These are phyloP conservation scores for Acanthurus lineatus DNA, from an alignment of 2,797 vertebrate genomes.

Conservation along the genomic window DNA sequence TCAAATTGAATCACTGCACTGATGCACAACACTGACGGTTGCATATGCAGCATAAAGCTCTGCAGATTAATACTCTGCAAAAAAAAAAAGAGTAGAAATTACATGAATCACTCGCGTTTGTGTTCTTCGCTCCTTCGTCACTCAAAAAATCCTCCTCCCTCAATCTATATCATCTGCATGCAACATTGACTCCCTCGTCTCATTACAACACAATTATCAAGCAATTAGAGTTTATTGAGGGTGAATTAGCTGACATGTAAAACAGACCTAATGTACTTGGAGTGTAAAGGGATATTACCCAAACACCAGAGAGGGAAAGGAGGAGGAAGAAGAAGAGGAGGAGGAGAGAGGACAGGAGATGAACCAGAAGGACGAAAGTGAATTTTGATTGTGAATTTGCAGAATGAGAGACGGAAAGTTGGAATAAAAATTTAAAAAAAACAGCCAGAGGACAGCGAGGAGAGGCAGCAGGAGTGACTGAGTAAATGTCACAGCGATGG, in stretches of 20 bases:
- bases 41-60: not conserved
- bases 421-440: not conserved
- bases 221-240: conserved; percentile 84
- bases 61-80: not conserved
- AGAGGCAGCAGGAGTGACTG: not conserved
- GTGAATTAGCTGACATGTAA: conserved; percentile 82
- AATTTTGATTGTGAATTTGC: conserved; percentile 34
- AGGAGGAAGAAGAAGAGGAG: conserved; percentile 1
- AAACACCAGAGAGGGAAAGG: conserved; percentile 24
- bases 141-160: conserved; percentile 30
- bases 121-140: conserved; percentile 23
- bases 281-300: conserved; percentile 59
- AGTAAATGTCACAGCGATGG: conserved; percentile 41
- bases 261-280: conserved; percentile 75
- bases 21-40: not conserved
- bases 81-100: not conserved
- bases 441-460: conserved; percentile 23
- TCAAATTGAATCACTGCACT: conserved; percentile 20
- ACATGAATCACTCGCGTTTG: not conserved
- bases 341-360: conserved; percentile 14
- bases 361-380: not conserved
- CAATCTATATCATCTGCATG: conserved; percentile 62
- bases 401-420: conserved; percentile 1
- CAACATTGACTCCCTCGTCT: conserved; percentile 72
- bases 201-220: conserved; percentile 84